These are phyloP conservation scores for Scaptomyza graminum DNA, from an alignment of 1,140 invertebrate species.

Conservation along the genomic window DNA sequence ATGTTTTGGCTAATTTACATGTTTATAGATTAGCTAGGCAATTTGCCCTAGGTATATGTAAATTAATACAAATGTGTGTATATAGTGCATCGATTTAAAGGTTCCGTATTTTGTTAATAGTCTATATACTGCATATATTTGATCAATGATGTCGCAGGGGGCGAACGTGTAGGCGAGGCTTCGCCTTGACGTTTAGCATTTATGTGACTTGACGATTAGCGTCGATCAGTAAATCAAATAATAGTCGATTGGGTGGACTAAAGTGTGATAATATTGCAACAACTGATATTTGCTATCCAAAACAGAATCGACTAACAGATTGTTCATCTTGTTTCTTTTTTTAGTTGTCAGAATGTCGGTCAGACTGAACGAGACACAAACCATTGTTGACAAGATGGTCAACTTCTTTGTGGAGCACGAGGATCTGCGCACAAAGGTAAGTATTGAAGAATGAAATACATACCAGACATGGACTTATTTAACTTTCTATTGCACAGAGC, in stretches of 20 bases:
- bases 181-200: slow-evolving; percentile 55
- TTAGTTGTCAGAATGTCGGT: slow-evolving; percentile 67
- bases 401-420: slow-evolving; percentile 83
- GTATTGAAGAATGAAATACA: not conserved
- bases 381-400: slow-evolving; percentile 79
- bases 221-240: slow-evolving; percentile 47
- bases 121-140: slow-evolving; percentile 8
- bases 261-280: slow-evolving; percentile 54
- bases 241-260: slow-evolving; percentile 22
- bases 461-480: not conserved
- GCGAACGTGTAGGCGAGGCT: slow-evolving; percentile 49
- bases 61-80: too few species aligned
- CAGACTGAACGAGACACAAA: slow-evolving; percentile 77
- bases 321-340: slow-evolving; percentile 29
- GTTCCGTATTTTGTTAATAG: not conserved
- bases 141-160: slow-evolving; percentile 29
- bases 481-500: slow-evolving; percentile 87
- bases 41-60: slow-evolving; percentile 19
- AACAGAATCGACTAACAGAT: slow-evolving; percentile 24
- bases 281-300: slow-evolving; percentile 6
- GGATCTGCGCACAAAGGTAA: slow-evolving; percentile 79
- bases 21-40: not conserved
- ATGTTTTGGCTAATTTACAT: slow-evolving; percentile 60
- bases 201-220: slow-evolving; percentile 59
- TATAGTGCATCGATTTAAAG: too few species aligned